Base-by-base conservation (phyloP, 1,140 invertebrate genomes). In the Drosophila orosa region DNA sequence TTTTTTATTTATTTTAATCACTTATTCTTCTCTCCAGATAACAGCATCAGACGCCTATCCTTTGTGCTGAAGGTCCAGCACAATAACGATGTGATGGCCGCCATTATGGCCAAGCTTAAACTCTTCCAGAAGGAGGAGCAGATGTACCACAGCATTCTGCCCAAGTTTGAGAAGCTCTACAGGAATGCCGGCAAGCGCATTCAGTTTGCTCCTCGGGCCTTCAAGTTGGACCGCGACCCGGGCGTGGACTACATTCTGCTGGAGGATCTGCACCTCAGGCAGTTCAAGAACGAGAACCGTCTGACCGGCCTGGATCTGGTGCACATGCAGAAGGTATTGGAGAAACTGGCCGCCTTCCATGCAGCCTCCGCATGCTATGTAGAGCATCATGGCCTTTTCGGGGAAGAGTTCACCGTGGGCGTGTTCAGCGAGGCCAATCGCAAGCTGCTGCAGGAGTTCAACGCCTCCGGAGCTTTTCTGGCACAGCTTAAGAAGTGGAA, bases 321-420 rank as follows among this genome's bases (percentile, higher is more conserved):
- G 9, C 93, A 94, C 54, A 87, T 94, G 35, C 92, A 92, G 22
- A 75, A 91, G 25, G 92, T 93, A 0, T 90, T 94, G 0, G 92
- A 93, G 45, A 93, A 93, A 19, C 72, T 95, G 27, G 94, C 94
- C 0, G 92, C 93, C 6, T 94, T 94, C 67, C 94, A 95, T 79
- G 94, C 94, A 1, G 80, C 90, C 3, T 92, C 92, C 0, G 90
- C 91, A 3, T 91, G 90, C 45, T 90, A 90, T 57, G 90, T 90
- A 22, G 90, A 91, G 60, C 87, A 90, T 15, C 56, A 80, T 19
- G 90, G 90, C 0, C 69, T 79, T n/a, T 91, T 77, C 29, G 56
- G 77, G 1, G 86, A 90, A 17, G 78, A 89, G 42, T 91, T 90
- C 31, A 89, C 78, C 1, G 78, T 90, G 15, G 86, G 90, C 6